Evolutionary conservation across 2,113 vertebrate genomes (phyloP).

Genomic region (Phyllopteryx taeniolatus): DNA sequence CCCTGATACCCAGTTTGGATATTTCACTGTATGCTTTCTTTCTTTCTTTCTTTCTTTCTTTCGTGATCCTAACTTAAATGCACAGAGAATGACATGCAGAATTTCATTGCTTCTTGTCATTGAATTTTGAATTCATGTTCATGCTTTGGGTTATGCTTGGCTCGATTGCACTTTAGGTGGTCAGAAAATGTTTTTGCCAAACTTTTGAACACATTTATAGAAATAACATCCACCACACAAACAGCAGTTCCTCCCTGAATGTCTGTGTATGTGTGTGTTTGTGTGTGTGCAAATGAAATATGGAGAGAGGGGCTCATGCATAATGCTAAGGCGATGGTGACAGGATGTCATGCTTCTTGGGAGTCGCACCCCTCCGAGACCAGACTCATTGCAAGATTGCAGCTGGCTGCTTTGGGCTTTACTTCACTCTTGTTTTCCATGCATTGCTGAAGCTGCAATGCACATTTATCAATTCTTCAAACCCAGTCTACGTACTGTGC

Average conservation of each 20-base stretch:
- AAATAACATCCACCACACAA: slow-evolving; percentile 12
- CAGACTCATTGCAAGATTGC: slow-evolving; percentile 33
- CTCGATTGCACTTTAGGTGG: not conserved
- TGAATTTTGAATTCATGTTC: not conserved
- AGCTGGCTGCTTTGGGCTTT: slow-evolving; percentile 21
- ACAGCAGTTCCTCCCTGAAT: slow-evolving; percentile 9
- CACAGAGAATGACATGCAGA: not conserved
- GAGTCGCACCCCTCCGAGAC: slow-evolving; percentile 43
- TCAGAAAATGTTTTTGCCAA: slow-evolving; percentile 19
- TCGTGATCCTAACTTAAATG: not conserved
- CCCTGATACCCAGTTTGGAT: not conserved
- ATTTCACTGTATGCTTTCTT: not conserved
- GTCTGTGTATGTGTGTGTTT: not conserved
- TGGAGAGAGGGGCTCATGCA: slow-evolving; percentile 33
- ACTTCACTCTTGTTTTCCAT: slow-evolving; percentile 12
- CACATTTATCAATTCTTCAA: slow-evolving; percentile 11
- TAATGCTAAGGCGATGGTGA: slow-evolving; percentile 48
- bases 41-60: not conserved
- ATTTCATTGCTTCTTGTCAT: not conserved
- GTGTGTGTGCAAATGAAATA: slow-evolving; percentile 24
- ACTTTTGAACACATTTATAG: slow-evolving; percentile 9
- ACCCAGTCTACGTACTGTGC: slow-evolving; percentile 12
- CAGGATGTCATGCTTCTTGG: slow-evolving; percentile 51
- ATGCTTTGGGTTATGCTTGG: not conserved
- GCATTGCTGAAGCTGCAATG: not conserved